Conservation (phyloP, 2,113 vertebrate genomes). For the Thryonomys swinderianus region DNA sequence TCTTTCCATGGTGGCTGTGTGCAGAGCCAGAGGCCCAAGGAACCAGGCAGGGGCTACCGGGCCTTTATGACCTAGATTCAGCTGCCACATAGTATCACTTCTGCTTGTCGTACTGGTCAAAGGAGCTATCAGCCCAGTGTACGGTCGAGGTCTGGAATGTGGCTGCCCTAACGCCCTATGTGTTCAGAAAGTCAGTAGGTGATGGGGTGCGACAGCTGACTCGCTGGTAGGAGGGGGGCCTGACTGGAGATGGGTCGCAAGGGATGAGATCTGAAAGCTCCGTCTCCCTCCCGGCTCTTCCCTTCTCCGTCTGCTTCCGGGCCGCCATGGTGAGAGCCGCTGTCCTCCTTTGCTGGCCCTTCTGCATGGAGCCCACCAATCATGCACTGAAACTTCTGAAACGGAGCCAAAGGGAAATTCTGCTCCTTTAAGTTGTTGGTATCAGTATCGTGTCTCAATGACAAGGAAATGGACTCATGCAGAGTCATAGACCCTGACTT, state of each 20-base stretch:
- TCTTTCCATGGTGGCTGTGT: neutral
- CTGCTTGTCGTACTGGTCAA: neutral
- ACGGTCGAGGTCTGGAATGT: neutral
- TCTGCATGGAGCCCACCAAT: neutral
- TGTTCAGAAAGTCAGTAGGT: neutral
- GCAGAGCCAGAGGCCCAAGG: neutral
- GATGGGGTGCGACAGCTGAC: neutral
- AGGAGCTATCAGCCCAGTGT: neutral
- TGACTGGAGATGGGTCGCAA: neutral
- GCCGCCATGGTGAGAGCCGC: neutral
- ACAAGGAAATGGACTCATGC: neutral
- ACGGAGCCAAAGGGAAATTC: neutral
- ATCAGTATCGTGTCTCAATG: neutral
- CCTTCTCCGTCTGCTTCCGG: too few relatives aligned
- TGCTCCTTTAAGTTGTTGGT: neutral
- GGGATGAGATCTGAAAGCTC: neutral
- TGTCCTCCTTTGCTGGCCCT: neutral
- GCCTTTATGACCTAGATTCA: neutral
- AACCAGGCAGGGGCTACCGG: neutral
- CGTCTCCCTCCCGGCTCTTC: too few relatives aligned
- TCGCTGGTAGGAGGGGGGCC: neutral
- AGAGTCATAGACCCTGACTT: neutral
- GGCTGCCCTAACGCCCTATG: neutral
- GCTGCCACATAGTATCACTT: neutral
- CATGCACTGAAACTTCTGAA: neutral